phyloP scores from a whole-genome alignment of 2,888 invertebrate species.

The Lasioglossum malachurum region DNA sequence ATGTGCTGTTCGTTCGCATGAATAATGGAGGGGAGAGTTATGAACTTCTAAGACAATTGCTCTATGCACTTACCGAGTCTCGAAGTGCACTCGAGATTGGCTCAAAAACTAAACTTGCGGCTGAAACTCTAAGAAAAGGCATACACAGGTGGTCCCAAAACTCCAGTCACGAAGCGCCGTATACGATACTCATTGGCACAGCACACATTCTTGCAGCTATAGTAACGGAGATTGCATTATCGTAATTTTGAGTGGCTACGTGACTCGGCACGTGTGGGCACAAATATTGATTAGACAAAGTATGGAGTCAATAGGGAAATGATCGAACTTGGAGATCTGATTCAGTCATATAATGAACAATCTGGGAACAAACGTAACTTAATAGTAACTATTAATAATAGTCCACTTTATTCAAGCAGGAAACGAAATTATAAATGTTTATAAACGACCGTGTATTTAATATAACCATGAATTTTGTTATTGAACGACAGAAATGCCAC shows the following conservation, averaged over 20 bases:
- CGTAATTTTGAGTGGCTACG: conserved; percentile 25
- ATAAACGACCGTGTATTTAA: too few species aligned
- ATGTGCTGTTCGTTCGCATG: background rate
- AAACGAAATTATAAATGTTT: too few species aligned
- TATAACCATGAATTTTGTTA: too few species aligned
- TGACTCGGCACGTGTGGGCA: background rate
- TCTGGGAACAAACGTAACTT: too few species aligned
- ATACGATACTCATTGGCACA: conserved; percentile 5
- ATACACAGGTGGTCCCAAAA: conserved; percentile 13
- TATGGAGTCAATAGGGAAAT: background rate
- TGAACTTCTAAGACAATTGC: conserved; percentile 4
- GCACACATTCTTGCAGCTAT: conserved; percentile 22
- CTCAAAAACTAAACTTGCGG: conserved; percentile 27
- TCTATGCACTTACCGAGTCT: background rate
- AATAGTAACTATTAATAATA: too few species aligned
- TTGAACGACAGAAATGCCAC: too few species aligned
- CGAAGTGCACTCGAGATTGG: conserved; percentile 25
- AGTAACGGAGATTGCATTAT: conserved; percentile 16
- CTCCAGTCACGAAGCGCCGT: conserved; percentile 36
- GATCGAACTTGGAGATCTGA: background rate
- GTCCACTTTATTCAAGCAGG: too few species aligned
- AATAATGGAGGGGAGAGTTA: conserved; percentile 9
- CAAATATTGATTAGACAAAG: background rate
- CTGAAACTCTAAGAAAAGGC: conserved; percentile 20
- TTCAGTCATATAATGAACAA: too few species aligned